A percentile compares a stretch with the other conserved stretches of the same genome.
Evolutionary conservation across 1,140 invertebrate species (phyloP).

Genomic region (Drosophila lacertosa): DNA sequence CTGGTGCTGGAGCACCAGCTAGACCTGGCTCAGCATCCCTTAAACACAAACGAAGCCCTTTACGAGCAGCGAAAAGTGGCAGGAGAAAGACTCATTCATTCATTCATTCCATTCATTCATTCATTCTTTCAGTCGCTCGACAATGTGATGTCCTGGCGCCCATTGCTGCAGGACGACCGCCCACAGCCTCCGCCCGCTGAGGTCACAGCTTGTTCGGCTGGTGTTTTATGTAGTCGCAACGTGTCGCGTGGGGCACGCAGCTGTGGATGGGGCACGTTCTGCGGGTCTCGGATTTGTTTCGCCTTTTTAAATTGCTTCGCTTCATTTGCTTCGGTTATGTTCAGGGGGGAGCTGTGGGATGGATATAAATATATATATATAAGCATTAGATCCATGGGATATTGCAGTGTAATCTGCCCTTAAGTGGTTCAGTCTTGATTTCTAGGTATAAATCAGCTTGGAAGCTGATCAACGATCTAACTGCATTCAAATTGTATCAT

Average conservation of each 20-base stretch:
- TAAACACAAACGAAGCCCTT: constrained; percentile 63
- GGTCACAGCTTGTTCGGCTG: constrained; percentile 59
- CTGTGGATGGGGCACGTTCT: not conserved
- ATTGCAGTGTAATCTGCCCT: not conserved
- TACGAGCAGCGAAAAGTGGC: constrained; percentile 66
- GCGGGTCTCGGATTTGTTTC: constrained; percentile 72
- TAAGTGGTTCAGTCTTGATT: constrained; percentile 6
- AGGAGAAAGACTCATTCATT: constrained; percentile 52
- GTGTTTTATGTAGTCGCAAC: constrained; percentile 75
- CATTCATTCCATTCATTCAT: constrained; percentile 41
- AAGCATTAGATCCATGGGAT: not conserved
- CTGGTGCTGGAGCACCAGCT: not conserved
- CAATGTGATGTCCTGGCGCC: constrained; percentile 54
- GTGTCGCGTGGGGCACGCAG: constrained; percentile 47
- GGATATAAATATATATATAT: too few species aligned
- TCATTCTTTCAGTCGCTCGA: constrained; percentile 47
- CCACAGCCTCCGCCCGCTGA: constrained; percentile 34
- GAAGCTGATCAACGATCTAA: not conserved
- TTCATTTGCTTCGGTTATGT: constrained; percentile 79
- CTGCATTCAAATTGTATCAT: too few species aligned
- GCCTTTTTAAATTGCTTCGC: constrained; percentile 83
- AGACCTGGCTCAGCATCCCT: constrained; percentile 33
- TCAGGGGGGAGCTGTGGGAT: not conserved
- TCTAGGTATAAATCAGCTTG: constrained; percentile 1
- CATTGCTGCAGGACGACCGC: too few species aligned